A percentile compares a stretch with the other conserved stretches of the same genome.
These are phyloP conservation scores for Prochilodus magdalenae DNA, from an alignment of 2,113 vertebrate genomes.

Conservation along the genomic window DNA sequence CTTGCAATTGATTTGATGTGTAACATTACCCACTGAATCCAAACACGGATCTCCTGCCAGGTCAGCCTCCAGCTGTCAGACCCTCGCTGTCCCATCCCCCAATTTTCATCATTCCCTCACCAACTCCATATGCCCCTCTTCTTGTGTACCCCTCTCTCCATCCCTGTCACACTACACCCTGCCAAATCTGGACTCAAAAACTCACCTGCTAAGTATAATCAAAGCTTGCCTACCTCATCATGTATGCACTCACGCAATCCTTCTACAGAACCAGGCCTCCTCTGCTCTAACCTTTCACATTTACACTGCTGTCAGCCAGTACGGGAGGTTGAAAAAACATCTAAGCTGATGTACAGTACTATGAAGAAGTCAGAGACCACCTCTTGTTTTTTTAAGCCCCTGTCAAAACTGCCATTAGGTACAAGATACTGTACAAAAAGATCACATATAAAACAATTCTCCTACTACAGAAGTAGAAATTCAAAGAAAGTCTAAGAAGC, in stretches of 20 bases:
- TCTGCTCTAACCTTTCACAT: not conserved
- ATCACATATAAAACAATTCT: too few species aligned
- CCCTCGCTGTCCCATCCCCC: slow-evolving; percentile 9
- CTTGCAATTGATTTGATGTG: slow-evolving; percentile 61
- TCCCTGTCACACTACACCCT: slow-evolving; percentile 20
- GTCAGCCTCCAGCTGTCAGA: slow-evolving; percentile 20
- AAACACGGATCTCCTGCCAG: slow-evolving; percentile 11
- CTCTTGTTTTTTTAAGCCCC: too few species aligned
- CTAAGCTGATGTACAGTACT: not conserved
- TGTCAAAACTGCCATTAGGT: too few species aligned
- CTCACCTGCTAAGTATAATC: slow-evolving; percentile 34
- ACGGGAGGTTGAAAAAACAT: not conserved
- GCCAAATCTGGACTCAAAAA: slow-evolving; percentile 29
- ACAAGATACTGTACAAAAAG: too few species aligned
- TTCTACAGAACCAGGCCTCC: slow-evolving; percentile 6
- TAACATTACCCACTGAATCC: slow-evolving; percentile 61
- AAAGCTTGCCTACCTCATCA: slow-evolving; percentile 16
- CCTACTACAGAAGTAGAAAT: too few species aligned
- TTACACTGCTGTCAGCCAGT: not conserved
- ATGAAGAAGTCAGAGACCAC: too few species aligned
- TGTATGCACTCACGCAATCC: not conserved
- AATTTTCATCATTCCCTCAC: slow-evolving; percentile 10
- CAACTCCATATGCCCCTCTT: not conserved
- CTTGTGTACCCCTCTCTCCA: not conserved
- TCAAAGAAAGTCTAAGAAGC: too few species aligned